A percentile compares a stretch with the other conserved stretches of the same genome.
phyloP scores from a whole-genome alignment of 2,797 vertebrate species.

The Odontamblyopus rebecca region DNA sequence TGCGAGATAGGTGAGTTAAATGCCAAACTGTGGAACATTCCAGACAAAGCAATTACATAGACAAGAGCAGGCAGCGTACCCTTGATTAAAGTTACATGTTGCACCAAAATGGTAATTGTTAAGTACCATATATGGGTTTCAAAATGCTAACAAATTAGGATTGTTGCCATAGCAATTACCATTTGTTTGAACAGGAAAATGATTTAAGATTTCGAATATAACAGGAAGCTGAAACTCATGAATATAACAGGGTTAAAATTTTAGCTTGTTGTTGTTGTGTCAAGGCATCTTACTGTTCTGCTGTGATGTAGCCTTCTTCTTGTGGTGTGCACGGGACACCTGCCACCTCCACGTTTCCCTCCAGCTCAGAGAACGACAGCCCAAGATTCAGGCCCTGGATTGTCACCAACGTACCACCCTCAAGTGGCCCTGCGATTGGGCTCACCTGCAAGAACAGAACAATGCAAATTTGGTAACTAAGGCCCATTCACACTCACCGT shows the following conservation, averaged over 20 bases:
- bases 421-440: slow-evolving; percentile 88
- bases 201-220: too few relatives aligned
- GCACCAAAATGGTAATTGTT: too few relatives aligned
- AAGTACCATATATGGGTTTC: too few relatives aligned
- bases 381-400: slow-evolving; percentile 93
- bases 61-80: too few relatives aligned
- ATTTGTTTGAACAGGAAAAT: too few relatives aligned
- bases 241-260: background rate
- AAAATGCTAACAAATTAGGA: too few relatives aligned
- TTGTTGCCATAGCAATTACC: too few relatives aligned
- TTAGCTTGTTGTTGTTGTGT: background rate
- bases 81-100: too few relatives aligned
- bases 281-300: slow-evolving; percentile 87
- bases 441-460: slow-evolving; percentile 75
- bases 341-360: slow-evolving; percentile 89
- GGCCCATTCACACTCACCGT: background rate
- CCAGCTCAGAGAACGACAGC: slow-evolving; percentile 91
- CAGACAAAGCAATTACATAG: too few relatives aligned
- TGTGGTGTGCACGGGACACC: slow-evolving; percentile 86
- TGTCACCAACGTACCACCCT: slow-evolving; percentile 92
- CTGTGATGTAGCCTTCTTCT: slow-evolving; percentile 87
- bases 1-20: too few relatives aligned
- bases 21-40: too few relatives aligned
- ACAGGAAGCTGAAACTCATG: too few relatives aligned
- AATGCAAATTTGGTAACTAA: background rate